Conservation (phyloP, 2,113 vertebrate species). For the Illadopsis cleaveri region DNA sequence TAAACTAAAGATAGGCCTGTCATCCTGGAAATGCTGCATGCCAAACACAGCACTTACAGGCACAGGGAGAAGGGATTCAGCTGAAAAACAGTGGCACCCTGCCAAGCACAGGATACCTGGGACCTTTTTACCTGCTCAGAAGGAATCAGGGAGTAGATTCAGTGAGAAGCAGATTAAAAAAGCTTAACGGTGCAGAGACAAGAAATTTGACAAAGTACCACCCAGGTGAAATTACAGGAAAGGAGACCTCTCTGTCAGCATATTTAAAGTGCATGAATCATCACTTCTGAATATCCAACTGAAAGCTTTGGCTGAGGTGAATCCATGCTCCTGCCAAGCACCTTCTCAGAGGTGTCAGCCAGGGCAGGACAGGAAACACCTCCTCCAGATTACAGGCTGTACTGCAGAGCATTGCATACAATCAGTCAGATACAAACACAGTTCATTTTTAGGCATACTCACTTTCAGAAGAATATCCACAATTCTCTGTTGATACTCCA, state of each 20-base stretch:
- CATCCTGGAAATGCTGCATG: background rate
- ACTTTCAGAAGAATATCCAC: slow-evolving; percentile 98
- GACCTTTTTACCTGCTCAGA: background rate
- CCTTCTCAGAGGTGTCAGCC: background rate
- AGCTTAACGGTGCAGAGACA: background rate
- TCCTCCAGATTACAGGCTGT: background rate
- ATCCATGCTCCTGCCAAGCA: background rate
- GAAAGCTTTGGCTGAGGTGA: background rate
- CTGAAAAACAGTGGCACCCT: background rate
- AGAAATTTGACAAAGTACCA: background rate
- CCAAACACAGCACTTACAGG: background rate
- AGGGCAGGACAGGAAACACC: background rate
- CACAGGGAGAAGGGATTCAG: background rate
- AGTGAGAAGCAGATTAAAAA: background rate
- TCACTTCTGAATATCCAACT: background rate
- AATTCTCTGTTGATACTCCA: slow-evolving; percentile 97
- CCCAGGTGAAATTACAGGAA: background rate
- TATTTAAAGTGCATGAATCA: background rate
- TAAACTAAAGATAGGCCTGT: background rate
- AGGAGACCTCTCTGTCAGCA: background rate
- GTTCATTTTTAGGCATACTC: background rate
- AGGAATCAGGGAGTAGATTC: background rate
- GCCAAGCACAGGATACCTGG: background rate
- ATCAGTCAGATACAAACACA: background rate
- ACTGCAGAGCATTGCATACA: background rate